Conservation (phyloP, 2,113 vertebrate genomes). For the Calyptommatus sinebrachiatus region DNA sequence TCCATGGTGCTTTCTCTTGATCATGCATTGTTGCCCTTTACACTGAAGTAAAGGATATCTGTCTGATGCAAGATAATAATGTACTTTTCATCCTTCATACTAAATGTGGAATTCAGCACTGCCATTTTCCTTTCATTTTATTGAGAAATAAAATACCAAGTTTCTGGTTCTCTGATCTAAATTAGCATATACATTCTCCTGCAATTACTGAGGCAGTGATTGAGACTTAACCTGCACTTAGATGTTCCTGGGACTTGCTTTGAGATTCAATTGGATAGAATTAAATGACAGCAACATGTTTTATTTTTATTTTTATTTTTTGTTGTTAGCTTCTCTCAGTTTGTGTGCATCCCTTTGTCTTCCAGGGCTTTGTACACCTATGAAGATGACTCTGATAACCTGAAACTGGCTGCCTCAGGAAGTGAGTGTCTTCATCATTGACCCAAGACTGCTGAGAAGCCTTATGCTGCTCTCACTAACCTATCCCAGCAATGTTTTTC, state of each 20-base stretch:
- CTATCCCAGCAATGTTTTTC: background rate
- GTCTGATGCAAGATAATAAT: background rate
- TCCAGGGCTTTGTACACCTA: constrained; percentile 94
- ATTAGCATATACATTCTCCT: background rate
- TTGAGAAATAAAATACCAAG: background rate
- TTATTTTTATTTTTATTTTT: background rate
- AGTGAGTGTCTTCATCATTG: constrained; percentile 73
- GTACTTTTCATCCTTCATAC: background rate
- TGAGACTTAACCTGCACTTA: background rate
- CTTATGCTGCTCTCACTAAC: background rate
- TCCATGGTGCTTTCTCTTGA: background rate
- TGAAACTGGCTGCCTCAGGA: constrained; percentile 88
- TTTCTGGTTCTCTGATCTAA: background rate
- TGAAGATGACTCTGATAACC: constrained; percentile 87
- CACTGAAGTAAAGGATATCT: background rate
- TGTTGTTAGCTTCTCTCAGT: background rate
- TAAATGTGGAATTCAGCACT: background rate
- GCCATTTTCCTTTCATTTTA: background rate
- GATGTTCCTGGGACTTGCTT: background rate
- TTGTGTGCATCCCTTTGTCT: constrained; percentile 40
- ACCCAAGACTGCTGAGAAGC: background rate
- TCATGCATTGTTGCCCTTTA: background rate
- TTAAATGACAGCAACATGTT: background rate
- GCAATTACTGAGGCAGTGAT: background rate
- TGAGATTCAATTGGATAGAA: background rate